phyloP scores from a whole-genome alignment of 2,888 invertebrate species.

The Gortyna flavago region DNA sequence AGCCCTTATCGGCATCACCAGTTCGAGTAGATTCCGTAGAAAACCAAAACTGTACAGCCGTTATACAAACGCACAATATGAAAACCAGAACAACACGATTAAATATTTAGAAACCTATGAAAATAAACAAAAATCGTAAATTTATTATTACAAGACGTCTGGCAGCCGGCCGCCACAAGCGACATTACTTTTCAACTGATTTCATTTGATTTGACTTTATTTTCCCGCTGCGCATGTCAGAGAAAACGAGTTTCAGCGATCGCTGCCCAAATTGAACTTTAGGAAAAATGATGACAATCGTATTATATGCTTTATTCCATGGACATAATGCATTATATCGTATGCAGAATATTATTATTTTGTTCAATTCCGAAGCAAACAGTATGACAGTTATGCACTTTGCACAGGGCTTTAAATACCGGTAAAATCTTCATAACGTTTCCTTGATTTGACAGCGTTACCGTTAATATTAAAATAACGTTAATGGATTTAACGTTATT shows the following conservation, averaged over 20 bases:
- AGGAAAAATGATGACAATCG: neutral
- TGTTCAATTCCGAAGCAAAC: neutral
- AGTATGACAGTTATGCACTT: slow-evolving; percentile 1
- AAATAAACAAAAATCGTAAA: slow-evolving; percentile 87
- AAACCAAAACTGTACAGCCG: slow-evolving; percentile 68
- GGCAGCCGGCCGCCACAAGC: slow-evolving; percentile 75
- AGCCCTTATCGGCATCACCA: slow-evolving; percentile 85
- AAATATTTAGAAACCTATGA: slow-evolving; percentile 81
- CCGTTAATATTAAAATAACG: no score
- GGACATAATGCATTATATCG: slow-evolving; percentile 24
- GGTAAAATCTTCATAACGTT: no score
- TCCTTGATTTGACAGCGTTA: no score
- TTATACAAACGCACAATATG: slow-evolving; percentile 70
- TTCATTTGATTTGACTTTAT: slow-evolving; percentile 71
- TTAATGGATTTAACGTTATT: no score
- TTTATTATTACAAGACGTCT: slow-evolving; percentile 72
- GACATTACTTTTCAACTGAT: slow-evolving; percentile 85
- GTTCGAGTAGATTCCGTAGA: slow-evolving; percentile 73
- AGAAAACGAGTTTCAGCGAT: slow-evolving; percentile 40
- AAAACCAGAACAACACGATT: slow-evolving; percentile 77
- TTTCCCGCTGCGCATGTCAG: slow-evolving; percentile 69
- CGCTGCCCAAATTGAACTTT: slow-evolving; percentile 36
- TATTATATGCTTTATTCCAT: neutral
- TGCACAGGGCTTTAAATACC: no score
- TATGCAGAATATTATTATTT: neutral